phyloP scores from a whole-genome alignment of 2,113 vertebrate species.

The Brachirus orientalis region DNA sequence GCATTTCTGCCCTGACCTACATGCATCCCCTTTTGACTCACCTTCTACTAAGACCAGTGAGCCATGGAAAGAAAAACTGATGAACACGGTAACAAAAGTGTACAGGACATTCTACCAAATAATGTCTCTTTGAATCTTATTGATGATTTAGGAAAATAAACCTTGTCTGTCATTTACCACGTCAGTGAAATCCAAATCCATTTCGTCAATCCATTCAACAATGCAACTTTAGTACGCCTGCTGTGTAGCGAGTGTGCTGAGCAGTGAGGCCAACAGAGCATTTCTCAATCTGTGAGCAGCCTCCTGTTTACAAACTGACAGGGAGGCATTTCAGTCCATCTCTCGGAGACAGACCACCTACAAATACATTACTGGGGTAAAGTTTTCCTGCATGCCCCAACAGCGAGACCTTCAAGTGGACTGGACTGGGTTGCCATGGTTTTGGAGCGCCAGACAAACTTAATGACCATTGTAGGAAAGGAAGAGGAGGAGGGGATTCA shows the following conservation, averaged over 20 bases:
- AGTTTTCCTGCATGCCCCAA: conserved; percentile 25
- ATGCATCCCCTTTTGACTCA: conserved; percentile 30
- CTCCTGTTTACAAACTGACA: conserved; percentile 17
- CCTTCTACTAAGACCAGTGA: conserved; percentile 22
- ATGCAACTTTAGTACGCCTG: not conserved
- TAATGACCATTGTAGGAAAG: conserved; percentile 53
- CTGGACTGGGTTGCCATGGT: conserved; percentile 68
- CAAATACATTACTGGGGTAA: conserved; percentile 13
- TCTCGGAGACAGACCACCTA: conserved; percentile 49
- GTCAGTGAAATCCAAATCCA: conserved; percentile 32
- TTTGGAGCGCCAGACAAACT: conserved; percentile 49
- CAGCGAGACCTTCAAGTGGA: conserved; percentile 25
- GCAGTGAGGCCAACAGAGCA: not conserved
- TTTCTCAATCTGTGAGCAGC: conserved; percentile 1
- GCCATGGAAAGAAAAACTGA: conserved; percentile 8
- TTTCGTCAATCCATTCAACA: not conserved
- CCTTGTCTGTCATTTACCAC: conserved; percentile 1
- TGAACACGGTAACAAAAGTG: no score
- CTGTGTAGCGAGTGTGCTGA: not conserved
- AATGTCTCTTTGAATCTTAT: not conserved
- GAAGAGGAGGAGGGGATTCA: conserved; percentile 13
- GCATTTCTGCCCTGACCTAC: conserved; percentile 39
- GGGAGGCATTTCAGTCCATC: conserved; percentile 18
- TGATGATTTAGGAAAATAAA: not conserved
- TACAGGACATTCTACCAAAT: no score